Base-by-base conservation (phyloP, 2,113 vertebrate species). In the Eidolon helvum region DNA sequence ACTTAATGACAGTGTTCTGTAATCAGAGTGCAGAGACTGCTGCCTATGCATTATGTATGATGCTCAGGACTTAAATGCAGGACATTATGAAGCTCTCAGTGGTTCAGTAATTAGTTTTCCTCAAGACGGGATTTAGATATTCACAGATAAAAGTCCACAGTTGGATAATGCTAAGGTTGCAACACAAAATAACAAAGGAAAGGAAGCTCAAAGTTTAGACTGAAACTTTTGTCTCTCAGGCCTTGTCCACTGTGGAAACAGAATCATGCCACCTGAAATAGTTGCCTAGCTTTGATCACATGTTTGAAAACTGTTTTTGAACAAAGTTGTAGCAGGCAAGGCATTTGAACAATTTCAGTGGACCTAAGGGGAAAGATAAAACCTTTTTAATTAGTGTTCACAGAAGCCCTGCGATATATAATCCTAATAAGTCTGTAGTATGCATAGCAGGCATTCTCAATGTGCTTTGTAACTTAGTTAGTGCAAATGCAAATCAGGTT, bases 21-120 rank as follows among this genome's bases (percentile, higher is more conserved):
- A 99, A 99, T 99, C 99, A 99, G 99, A 99, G 99, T 98, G 99
- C 99, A 99, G 98, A 98, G 98, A 98, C 98, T 98, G 98, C 99
- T 99, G 99, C 98, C 98, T 98, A 99, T 99, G 99, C 99, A 99
- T 99, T 99, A 99, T 99, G 99, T 99, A 99, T 99, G 98, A 99
- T 98, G 98, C 98, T 99, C 98, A 99, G 98, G 99, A 98, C 99
- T 99, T 99, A 99, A 99, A 99, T 99, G 99, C 99, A 99, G 99
- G 99, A 99, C 99, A 99, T 99, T 99, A 99, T 99, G 98, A 99
- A 99, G 98, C 99, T 99, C 99, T 99, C 98, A 99, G 98, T 99
- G 98, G 99, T 98, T 99, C 98, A 97, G 98, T 99, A 99, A 99
- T 99, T 99, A 99, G 99, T 99, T 99, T 99, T 99, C 99, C 98